These are phyloP conservation scores for Acrossocheilus wenchowensis DNA, from an alignment of 2,797 vertebrate species.

Conservation along the genomic window DNA sequence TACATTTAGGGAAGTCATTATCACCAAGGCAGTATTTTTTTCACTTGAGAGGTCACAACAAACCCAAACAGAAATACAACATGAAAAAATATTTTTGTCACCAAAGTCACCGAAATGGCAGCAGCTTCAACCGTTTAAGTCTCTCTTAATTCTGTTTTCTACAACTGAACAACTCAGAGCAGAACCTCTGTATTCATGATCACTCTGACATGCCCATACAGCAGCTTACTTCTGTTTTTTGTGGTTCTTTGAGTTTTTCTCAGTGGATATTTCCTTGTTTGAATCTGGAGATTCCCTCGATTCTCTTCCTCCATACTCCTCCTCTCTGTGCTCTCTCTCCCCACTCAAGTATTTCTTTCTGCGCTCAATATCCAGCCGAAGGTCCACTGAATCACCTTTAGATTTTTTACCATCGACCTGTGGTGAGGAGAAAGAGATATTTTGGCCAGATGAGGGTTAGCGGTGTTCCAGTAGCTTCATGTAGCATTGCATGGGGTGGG, in stretches of 20 bases:
- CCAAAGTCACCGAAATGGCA: neutral
- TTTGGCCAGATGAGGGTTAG: conserved; percentile 77
- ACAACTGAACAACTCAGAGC: neutral
- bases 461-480: conserved; percentile 61
- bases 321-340: conserved; percentile 86
- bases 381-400: conserved; percentile 90
- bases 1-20: neutral
- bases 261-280: conserved; percentile 83
- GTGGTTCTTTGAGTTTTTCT: conserved; percentile 86
- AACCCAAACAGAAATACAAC: conserved; percentile 2
- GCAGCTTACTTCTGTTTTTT: conserved; percentile 84
- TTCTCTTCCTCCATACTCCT: conserved; percentile 77
- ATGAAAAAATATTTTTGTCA: neutral
- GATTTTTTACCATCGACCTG: conserved; percentile 87
- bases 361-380: conserved; percentile 96
- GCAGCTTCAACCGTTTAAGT: neutral
- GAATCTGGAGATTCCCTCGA: conserved; percentile 84
- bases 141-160: neutral
- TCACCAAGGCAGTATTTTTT: neutral
- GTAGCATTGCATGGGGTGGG: conserved; percentile 60
- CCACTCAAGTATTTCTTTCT: conserved; percentile 90
- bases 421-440: conserved; percentile 72
- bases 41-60: neutral
- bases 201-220: neutral
- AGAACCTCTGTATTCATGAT: neutral